A percentile compares a stretch with the other conserved stretches of the same genome.
phyloP scores from a whole-genome alignment of 2,797 vertebrate species.

The Silurus lanzhouensis region DNA sequence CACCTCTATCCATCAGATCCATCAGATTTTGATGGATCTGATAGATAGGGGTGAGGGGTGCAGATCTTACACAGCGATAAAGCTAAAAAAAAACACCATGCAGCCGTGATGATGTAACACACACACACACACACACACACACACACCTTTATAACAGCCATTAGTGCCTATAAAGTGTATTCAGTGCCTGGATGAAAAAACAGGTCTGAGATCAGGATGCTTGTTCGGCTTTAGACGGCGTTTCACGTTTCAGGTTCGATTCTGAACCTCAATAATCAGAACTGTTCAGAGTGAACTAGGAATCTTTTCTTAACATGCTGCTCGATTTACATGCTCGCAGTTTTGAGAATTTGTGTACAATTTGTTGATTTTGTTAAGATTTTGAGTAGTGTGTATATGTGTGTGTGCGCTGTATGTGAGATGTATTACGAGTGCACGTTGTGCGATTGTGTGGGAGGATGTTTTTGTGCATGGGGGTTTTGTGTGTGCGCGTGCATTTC shows the following conservation, averaged over 20 bases:
- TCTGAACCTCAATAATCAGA: not conserved
- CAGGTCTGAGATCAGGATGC: not conserved
- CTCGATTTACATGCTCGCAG: not conserved
- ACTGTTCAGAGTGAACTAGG: not conserved
- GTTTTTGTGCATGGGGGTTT: conserved; percentile 23
- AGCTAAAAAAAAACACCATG: conserved; percentile 6
- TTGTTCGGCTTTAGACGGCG: not conserved
- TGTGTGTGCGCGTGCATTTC: conserved; percentile 18
- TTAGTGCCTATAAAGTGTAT: conserved; percentile 12
- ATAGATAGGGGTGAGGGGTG: no score
- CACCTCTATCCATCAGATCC: not conserved
- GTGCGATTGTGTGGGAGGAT: conserved; percentile 33
- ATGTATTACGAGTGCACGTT: conserved; percentile 12
- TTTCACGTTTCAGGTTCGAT: not conserved
- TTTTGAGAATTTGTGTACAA: not conserved
- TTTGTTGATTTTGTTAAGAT: conserved; percentile 17
- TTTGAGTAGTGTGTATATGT: not conserved
- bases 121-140: not conserved
- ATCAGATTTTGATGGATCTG: not conserved
- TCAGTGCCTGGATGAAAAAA: not conserved
- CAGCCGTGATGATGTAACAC: conserved; percentile 9
- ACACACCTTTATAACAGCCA: not conserved
- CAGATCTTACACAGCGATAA: not conserved
- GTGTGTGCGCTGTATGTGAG: not conserved
- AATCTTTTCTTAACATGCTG: not conserved